Percentiles rank a stretch among this genome's conserved stretches.
phyloP scores from a whole-genome alignment of 2,113 vertebrate species.

The Barnardius zonarius region DNA sequence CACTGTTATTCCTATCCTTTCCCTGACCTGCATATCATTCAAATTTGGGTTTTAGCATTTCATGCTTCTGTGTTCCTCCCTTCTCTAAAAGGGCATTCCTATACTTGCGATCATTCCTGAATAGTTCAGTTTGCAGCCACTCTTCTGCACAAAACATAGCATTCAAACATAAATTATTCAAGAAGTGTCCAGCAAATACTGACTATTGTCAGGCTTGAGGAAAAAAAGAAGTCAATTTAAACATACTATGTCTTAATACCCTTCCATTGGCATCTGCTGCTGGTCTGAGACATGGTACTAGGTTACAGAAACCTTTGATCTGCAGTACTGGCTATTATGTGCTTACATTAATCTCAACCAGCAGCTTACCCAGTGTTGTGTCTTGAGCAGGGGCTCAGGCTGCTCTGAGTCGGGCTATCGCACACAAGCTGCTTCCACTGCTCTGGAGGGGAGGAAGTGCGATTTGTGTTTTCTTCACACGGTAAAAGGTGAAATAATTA shows the following conservation, averaged over 20 bases:
- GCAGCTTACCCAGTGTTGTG: not conserved
- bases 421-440: not conserved
- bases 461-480: not conserved
- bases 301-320: not conserved
- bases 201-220: not conserved
- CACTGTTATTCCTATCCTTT: not conserved
- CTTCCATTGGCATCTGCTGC: not conserved
- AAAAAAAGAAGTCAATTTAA: not conserved
- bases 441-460: not conserved
- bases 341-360: not conserved
- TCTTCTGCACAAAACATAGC: not conserved
- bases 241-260: not conserved
- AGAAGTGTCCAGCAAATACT: conserved; percentile 5
- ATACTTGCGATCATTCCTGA: not conserved
- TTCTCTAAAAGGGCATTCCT: not conserved
- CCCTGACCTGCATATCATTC: not conserved
- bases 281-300: not conserved
- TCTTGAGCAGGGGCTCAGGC: not conserved
- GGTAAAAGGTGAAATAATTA: conserved; percentile 17
- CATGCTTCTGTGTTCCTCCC: not conserved
- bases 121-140: not conserved
- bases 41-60: not conserved
- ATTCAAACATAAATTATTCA: conserved; percentile 26
- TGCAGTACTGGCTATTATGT: not conserved
- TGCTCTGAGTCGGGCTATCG: not conserved